Evolutionary conservation across 2,888 invertebrate genomes (phyloP).

Genomic region (Unio pictorum): DNA sequence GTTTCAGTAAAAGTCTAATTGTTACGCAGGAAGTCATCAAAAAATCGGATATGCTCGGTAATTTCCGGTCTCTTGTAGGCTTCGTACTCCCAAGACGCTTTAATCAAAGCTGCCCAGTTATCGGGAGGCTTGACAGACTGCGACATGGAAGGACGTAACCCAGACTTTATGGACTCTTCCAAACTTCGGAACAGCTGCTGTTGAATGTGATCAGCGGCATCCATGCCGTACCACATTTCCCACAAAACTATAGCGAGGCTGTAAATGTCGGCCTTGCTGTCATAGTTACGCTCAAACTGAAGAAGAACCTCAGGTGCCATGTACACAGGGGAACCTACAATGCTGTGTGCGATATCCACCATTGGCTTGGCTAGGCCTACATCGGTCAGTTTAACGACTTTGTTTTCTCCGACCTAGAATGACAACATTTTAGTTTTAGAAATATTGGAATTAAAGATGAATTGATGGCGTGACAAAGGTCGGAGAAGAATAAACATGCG

Average conservation of each 20-base stretch:
- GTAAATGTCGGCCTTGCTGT: slow-evolving; percentile 47
- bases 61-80: slow-evolving; percentile 30
- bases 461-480: not conserved
- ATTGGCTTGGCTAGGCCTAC: slow-evolving; percentile 57
- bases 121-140: slow-evolving; percentile 35
- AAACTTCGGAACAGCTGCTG: slow-evolving; percentile 25
- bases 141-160: slow-evolving; percentile 45
- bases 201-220: slow-evolving; percentile 46
- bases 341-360: slow-evolving; percentile 43
- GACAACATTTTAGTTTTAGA: no score
- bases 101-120: slow-evolving; percentile 38
- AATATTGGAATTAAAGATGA: not conserved
- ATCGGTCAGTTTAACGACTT: slow-evolving; percentile 48
- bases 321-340: slow-evolving; percentile 49
- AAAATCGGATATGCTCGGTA: slow-evolving; percentile 7
- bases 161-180: slow-evolving; percentile 38
- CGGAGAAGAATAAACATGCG: no score
- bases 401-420: slow-evolving; percentile 2
- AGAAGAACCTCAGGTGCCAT: slow-evolving; percentile 56
- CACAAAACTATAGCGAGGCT: slow-evolving; percentile 47
- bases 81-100: slow-evolving; percentile 39
- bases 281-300: slow-evolving; percentile 33
- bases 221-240: slow-evolving; percentile 58
- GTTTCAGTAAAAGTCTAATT: no score
- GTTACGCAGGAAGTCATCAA: slow-evolving; percentile 22